Evolutionary conservation across 2,888 invertebrate genomes (phyloP), one percentile per base, ranked within the genome.

Genomic region (Ectemnius cavifrons): DNA sequence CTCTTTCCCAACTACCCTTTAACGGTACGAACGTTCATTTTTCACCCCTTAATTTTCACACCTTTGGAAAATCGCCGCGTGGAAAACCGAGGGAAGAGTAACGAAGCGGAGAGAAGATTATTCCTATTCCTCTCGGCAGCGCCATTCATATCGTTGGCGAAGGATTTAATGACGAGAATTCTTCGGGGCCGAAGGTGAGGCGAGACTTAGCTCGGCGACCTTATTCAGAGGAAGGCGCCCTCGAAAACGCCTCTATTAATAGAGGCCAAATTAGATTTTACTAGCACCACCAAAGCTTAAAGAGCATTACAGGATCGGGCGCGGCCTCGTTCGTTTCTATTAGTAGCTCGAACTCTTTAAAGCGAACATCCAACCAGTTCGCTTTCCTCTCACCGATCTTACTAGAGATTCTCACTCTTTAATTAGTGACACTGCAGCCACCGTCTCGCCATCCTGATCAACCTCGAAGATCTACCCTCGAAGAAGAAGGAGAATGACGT

Each of bases 101-200:
- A 37, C 28, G 28, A 37, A 37, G 28, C 57, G 23, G 46, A 45
- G 37, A 49, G 37, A 27, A 62, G 58, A 72, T 63, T 63, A 72
- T 59, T 73, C 70, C 66, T 52, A 18, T 27, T 45, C 46, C 62
- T 13, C 27, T 37, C 46, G 45, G 57, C 64, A 16, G 28, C 56
- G 45, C 49, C 18, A 28, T 64, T 14, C 46, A 14, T 56, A 57
- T 47, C 20, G 46, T 20, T 4, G 20, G 37, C 27, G 63, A 57
- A 74, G 60, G 67, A 69, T 71, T 73, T 66, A 71, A 74, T 67
- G 71, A 60, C 47, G 65, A 46, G 62, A 67, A 71, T 71, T 70
- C 71, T 60, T 67, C 67, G 62, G 47, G 23, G 47, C 61, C 27
- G 67, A 28, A 45, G 47, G 45, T 57, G 57, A 28, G 45, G 28